These are phyloP conservation scores for Ornithoptera alexandrae DNA, from an alignment of 2,888 invertebrate species.

Conservation along the genomic window DNA sequence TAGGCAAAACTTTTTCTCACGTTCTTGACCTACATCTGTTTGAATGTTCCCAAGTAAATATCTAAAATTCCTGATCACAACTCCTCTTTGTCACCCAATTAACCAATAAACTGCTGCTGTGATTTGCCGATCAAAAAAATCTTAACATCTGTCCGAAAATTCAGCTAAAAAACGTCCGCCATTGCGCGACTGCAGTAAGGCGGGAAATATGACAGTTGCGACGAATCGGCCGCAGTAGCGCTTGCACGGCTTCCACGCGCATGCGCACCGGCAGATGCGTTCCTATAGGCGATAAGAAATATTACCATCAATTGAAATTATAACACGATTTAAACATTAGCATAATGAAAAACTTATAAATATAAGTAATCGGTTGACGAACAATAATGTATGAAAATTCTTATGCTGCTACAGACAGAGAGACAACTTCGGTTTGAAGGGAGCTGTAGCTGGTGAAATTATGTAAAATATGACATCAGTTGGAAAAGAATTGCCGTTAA, in stretches of 20 bases:
- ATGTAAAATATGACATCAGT: too few species aligned
- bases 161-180: slow-evolving; percentile 39
- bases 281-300: slow-evolving; percentile 40
- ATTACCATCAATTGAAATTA: too few species aligned
- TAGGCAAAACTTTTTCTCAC: slow-evolving; percentile 5
- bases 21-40: slow-evolving; percentile 57
- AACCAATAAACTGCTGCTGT: slow-evolving; percentile 49
- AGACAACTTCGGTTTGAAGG: too few species aligned
- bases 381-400: too few species aligned
- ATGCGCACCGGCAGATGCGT: slow-evolving; percentile 55
- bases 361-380: too few species aligned
- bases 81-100: slow-evolving; percentile 52
- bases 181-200: slow-evolving; percentile 47
- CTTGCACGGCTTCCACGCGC: slow-evolving; percentile 55
- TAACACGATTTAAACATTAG: too few species aligned
- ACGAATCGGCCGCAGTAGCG: slow-evolving; percentile 55
- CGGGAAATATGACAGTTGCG: slow-evolving; percentile 67
- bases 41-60: slow-evolving; percentile 57
- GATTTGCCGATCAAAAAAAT: slow-evolving; percentile 56
- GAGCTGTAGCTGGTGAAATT: too few species aligned
- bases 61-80: slow-evolving; percentile 41
- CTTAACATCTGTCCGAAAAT: slow-evolving; percentile 48
- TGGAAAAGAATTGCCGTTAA: too few species aligned
- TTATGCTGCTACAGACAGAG: too few species aligned
- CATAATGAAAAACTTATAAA: too few species aligned